Percentiles rank a stretch among this genome's conserved stretches.
Conservation (phyloP, 2,113 vertebrate species). For the Smithornis capensis region DNA sequence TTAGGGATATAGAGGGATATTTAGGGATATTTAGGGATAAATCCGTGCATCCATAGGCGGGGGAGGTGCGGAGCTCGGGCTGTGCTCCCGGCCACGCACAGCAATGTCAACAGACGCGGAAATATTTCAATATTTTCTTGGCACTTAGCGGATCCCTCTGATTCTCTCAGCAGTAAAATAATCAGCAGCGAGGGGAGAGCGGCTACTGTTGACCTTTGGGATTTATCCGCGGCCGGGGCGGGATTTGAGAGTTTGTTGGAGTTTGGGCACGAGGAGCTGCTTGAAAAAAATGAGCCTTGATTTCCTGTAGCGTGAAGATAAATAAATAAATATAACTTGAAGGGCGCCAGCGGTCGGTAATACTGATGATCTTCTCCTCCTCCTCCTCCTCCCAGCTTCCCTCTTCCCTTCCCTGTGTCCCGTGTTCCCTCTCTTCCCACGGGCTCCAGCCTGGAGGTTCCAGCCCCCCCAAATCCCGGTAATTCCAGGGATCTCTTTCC, state of each 20-base stretch:
- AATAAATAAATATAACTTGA: background rate
- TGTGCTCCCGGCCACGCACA: background rate
- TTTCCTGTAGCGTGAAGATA: background rate
- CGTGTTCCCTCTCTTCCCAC: background rate
- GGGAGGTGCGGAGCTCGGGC: background rate
- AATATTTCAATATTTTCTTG: background rate
- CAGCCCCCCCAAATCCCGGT: background rate
- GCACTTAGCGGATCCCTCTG: background rate
- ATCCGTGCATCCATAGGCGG: background rate
- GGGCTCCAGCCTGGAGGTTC: no score
- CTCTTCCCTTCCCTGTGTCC: no score
- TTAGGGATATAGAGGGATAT: background rate
- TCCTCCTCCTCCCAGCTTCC: background rate
- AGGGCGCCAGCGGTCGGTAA: background rate
- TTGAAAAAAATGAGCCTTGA: background rate
- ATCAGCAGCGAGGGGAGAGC: background rate
- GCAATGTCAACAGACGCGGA: background rate
- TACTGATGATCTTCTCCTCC: background rate
- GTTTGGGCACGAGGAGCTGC: background rate
- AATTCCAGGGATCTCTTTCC: background rate
- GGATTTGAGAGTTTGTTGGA: background rate
- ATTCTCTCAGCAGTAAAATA: background rate
- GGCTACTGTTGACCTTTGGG: conserved; percentile 6
- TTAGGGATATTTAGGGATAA: background rate
- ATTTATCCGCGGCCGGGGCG: background rate